A percentile compares a stretch with the other conserved stretches of the same genome.
phyloP scores from a whole-genome alignment of 2,797 vertebrate species.

The Aphelocoma californica region DNA sequence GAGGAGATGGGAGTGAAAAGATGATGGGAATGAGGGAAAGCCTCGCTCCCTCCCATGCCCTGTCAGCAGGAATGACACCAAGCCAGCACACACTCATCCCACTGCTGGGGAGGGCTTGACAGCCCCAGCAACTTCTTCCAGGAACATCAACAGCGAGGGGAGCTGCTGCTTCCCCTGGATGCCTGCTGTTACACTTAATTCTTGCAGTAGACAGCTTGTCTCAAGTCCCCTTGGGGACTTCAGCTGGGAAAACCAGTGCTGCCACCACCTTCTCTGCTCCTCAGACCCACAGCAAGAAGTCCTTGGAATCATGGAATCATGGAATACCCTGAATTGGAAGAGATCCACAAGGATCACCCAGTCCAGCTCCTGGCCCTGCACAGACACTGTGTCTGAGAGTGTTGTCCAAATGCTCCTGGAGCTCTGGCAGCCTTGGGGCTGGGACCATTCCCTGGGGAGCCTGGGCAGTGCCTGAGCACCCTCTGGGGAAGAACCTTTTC shows the following conservation, averaged over 20 bases:
- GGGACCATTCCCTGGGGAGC: not conserved
- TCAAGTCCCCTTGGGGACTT: not conserved
- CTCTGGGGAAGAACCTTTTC: not conserved
- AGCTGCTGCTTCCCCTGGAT: not conserved
- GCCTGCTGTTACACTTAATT: not conserved
- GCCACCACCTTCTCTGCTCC: not conserved
- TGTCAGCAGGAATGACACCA: not conserved
- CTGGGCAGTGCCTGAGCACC: accelerated
- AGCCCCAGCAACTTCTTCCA: not conserved
- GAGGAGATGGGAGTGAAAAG: not conserved
- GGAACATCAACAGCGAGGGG: not conserved
- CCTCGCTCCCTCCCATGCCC: accelerated
- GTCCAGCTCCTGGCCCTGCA: not conserved
- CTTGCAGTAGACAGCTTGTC: not conserved
- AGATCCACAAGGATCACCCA: not conserved
- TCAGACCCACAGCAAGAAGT: not conserved
- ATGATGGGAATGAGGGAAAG: not conserved
- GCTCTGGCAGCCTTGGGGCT: not conserved
- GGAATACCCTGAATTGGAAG: not conserved
- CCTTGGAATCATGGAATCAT: not conserved
- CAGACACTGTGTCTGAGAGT: not conserved
- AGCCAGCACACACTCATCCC: not conserved
- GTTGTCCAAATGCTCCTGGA: accelerated
- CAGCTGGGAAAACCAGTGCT: not conserved
- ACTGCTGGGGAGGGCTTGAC: not conserved